Conservation (phyloP, 2,888 invertebrate species). For the Ptilodon capucinus region DNA sequence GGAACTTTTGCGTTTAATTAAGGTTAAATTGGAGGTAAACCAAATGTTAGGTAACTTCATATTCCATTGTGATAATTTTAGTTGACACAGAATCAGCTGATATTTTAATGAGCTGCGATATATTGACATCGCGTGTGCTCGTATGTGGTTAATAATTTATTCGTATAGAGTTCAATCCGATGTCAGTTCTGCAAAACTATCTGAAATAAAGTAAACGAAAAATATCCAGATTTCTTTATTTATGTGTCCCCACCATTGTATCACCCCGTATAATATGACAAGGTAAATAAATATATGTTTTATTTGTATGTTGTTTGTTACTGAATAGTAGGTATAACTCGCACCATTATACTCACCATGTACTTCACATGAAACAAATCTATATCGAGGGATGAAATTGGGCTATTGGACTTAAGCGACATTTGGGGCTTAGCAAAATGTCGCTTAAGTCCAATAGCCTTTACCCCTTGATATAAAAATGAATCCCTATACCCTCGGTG, state of each 20-base stretch:
- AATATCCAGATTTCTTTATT: slow-evolving; percentile 7
- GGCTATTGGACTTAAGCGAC: too few relatives aligned
- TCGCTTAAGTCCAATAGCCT: too few relatives aligned
- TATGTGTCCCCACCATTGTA: slow-evolving; percentile 46
- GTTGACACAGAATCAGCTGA: slow-evolving; percentile 62
- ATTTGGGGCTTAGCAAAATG: too few relatives aligned
- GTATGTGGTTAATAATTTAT: slow-evolving; percentile 67
- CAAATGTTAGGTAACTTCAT: slow-evolving; percentile 74
- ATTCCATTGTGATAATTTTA: slow-evolving; percentile 78
- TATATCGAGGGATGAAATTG: too few relatives aligned
- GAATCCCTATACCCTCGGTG: too few relatives aligned
- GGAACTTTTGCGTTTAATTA: slow-evolving; percentile 52
- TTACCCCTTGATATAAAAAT: too few relatives aligned
- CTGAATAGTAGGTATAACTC: too few relatives aligned
- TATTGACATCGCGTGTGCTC: slow-evolving; percentile 51
- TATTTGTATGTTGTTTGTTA: background rate
- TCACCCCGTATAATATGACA: background rate
- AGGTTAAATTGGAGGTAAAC: slow-evolving; percentile 64
- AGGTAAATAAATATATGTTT: background rate
- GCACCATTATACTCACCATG: too few relatives aligned
- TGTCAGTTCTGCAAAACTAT: slow-evolving; percentile 59
- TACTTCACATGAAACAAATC: too few relatives aligned
- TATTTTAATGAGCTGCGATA: slow-evolving; percentile 58
- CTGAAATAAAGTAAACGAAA: slow-evolving; percentile 36
- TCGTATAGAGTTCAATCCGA: slow-evolving; percentile 59